Conservation (phyloP, 2,888 invertebrate species). For the Phengaris alcon region DNA sequence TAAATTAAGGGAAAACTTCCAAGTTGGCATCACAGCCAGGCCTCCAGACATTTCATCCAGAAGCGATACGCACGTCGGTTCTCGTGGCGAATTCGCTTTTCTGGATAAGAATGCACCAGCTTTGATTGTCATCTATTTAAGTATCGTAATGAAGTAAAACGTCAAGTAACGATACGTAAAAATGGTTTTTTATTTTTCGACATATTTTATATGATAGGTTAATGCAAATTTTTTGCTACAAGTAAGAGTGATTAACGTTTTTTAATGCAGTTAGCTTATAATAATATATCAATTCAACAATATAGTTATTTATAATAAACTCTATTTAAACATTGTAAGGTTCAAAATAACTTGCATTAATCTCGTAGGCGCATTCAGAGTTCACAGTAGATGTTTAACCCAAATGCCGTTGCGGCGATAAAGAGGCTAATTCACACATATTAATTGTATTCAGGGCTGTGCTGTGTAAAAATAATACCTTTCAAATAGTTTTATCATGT, state of each 20-base stretch:
- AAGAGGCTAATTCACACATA: conserved; percentile 52
- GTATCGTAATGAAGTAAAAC: too few species aligned
- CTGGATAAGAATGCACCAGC: too few species aligned
- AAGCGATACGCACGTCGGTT: too few species aligned
- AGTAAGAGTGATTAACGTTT: neutral
- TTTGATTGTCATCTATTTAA: too few species aligned
- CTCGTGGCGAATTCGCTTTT: too few species aligned
- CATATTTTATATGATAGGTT: too few species aligned
- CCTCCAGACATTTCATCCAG: too few species aligned
- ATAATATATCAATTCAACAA: neutral
- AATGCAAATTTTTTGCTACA: too few species aligned
- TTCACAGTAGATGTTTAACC: conserved; percentile 33
- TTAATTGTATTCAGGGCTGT: conserved; percentile 43
- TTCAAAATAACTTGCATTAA: neutral
- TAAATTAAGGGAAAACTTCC: too few species aligned
- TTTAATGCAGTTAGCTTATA: neutral
- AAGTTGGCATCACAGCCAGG: too few species aligned
- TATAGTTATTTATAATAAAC: neutral
- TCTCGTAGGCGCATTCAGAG: conserved; percentile 8
- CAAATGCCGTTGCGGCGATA: conserved; percentile 34
- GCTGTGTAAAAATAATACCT: neutral
- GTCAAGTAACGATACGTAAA: too few species aligned
- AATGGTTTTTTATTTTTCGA: too few species aligned
- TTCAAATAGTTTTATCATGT: neutral
- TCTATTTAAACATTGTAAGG: neutral